Percentiles rank a stretch among this genome's conserved stretches.
These are phyloP conservation scores for Grammomys surdaster DNA, from an alignment of 2,113 vertebrate species.

Conservation along the genomic window DNA sequence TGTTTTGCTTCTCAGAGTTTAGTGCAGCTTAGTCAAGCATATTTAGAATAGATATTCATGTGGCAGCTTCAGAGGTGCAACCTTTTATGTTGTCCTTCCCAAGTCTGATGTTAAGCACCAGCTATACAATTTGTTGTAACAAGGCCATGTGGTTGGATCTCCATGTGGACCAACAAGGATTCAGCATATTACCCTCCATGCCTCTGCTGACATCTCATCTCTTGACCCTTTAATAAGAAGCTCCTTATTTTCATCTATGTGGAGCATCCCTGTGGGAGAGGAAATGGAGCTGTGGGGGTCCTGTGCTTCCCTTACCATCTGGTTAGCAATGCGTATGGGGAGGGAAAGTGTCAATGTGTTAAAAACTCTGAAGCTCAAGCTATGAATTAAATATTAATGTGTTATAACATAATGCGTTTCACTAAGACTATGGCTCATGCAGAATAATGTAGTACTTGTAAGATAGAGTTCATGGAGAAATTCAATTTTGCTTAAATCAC, in stretches of 20 bases:
- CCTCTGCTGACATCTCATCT: neutral
- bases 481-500: neutral
- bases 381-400: slow-evolving; percentile 34
- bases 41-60: neutral
- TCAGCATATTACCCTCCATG: neutral
- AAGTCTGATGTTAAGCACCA: neutral
- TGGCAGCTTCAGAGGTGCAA: neutral
- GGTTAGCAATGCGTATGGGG: neutral
- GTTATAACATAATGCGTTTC: neutral
- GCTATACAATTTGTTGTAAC: neutral
- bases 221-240: neutral
- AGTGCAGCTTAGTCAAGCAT: neutral
- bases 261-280: neutral
- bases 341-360: neutral
- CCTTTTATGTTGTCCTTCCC: neutral
- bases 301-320: neutral
- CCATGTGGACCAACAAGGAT: neutral
- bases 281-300: neutral
- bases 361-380: neutral
- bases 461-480: neutral
- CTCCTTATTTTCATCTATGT: slow-evolving; percentile 13
- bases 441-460: neutral
- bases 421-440: neutral
- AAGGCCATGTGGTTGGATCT: neutral
- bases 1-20: neutral